Base-by-base conservation (phyloP, 2,888 invertebrate genomes). In the Anorthoa munda region DNA sequence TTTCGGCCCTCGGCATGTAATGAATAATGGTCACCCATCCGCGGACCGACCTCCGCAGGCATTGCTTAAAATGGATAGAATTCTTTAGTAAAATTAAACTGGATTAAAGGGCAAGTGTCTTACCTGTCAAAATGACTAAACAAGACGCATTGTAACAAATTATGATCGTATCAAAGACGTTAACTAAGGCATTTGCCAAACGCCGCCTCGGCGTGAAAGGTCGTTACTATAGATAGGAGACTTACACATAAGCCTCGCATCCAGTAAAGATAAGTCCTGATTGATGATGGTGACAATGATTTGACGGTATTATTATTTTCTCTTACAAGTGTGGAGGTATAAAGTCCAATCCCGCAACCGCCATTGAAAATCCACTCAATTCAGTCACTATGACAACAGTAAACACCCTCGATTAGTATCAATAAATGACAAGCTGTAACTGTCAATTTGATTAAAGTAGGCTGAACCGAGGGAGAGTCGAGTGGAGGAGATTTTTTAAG, bases 211-310 rank as follows among this genome's bases (percentile, higher is more conserved):
- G 26, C 51, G 26, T 50, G 15, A 12, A 56, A 58, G 48, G 39
- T 58, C 70, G 39, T 72, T 58, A 72, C 58, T 50, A 70, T 45
- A 60, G 55, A 69, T 48, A 48, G 23, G 48, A 46, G 46, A 53
- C n/a, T 72, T 53, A 72, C 13, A 23, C 13, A 11, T 72, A 48
- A 55, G 72, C 23, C 31, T 72, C 15, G 17, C 23, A 51, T 60
- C 31, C 53, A 39, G 53, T 60, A 15, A 31, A 72, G 72, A 72
- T 72, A 61, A 72, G 23, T n/a, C 60, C 31, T 48, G 72, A 72
- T 72, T 72, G 46, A 60, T 72, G 46, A 61, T 39, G 48, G 53
- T 31, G 48, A 48, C 4, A 17, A 11, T 39, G 5, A 21, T 31
- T 39, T 13, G 50, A 17, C 15, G 11, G 4, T n/a, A 2, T 45